Conservation (phyloP, 2,113 vertebrate genomes). For the Zingel zingel region DNA sequence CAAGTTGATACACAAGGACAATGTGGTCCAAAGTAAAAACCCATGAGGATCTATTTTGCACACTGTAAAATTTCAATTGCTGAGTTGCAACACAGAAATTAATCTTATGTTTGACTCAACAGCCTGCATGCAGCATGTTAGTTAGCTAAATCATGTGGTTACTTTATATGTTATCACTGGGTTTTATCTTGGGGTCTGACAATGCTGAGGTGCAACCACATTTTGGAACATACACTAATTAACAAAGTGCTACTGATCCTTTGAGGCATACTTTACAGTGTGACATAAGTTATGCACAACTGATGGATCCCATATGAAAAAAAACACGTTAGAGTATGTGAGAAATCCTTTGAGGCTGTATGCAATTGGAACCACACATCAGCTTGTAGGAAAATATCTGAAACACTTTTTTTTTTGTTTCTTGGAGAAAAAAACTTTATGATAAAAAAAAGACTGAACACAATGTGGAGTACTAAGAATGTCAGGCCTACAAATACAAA, state of each 20-base stretch:
- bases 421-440: slow-evolving; percentile 25
- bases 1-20: slow-evolving; percentile 34
- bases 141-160: background rate
- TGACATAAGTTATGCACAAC: slow-evolving; percentile 19
- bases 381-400: slow-evolving; percentile 40
- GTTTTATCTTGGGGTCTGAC: slow-evolving; percentile 23
- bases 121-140: background rate
- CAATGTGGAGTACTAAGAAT: slow-evolving; percentile 21
- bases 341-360: slow-evolving; percentile 32
- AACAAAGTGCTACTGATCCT: slow-evolving; percentile 28
- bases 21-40: slow-evolving; percentile 15
- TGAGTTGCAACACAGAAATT: slow-evolving; percentile 10
- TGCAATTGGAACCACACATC: slow-evolving; percentile 24
- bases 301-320: slow-evolving; percentile 28
- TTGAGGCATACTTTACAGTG: slow-evolving; percentile 56
- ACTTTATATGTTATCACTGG: background rate
- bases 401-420: slow-evolving; percentile 23
- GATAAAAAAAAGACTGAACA: slow-evolving; percentile 26
- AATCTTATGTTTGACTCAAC: background rate
- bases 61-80: slow-evolving; percentile 13
- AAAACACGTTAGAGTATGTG: background rate
- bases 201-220: slow-evolving; percentile 45
- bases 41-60: slow-evolving; percentile 4
- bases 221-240: slow-evolving; percentile 37
- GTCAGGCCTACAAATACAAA: slow-evolving; percentile 31